Evolutionary conservation across 1,140 invertebrate species (phyloP), one percentile per base, ranked within the genome.

Genomic region (Octopus bimaculoides): DNA sequence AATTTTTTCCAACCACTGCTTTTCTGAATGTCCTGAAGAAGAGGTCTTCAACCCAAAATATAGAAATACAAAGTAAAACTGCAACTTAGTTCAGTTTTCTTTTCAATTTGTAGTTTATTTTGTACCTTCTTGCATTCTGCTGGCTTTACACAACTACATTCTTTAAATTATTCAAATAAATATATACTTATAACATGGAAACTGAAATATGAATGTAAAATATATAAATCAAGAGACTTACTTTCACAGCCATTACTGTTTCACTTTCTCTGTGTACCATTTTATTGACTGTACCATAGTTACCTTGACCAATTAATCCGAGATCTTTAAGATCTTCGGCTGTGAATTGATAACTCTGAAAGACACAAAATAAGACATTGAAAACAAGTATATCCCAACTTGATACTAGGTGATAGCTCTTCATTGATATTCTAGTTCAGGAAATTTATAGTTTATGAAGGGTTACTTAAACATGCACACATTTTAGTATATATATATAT

Each of bases 251-350:
- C 88, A 99, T 97, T 54, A 96, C 93, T 85, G 93, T 94, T 52
- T 93, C 92, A 85, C 96, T 97, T n/a, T 94, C 93, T 87, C 93
- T 94, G 89, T 99, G 97, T 81, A 93, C 90, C 97, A 99, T 99
- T 91, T 98, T 98, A 7, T 97, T 96, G 10, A 99, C 97, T 91
- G 97, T 96, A 10, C 97, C 97, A 90, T 96, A 98, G 52, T 97
- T 97, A 8, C 97, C 98, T 89, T 95, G 95, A 75, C 98, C 98
- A 78, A 99, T 92, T 89, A 98, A 96, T 5, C 96, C 96, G 69
- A 97, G 89, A 87, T 96, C 94, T 86, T 95, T 93, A 85, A 98
- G 91, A 88, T 98, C 96, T 84, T 95, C 94, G 73, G 96, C 94
- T 80, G 88, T 88, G 80, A 90, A 90, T 77, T 89, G 86, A 83